Evolutionary conservation across 2,888 invertebrate genomes (phyloP).

Genomic region (Stenodera caucasica): DNA sequence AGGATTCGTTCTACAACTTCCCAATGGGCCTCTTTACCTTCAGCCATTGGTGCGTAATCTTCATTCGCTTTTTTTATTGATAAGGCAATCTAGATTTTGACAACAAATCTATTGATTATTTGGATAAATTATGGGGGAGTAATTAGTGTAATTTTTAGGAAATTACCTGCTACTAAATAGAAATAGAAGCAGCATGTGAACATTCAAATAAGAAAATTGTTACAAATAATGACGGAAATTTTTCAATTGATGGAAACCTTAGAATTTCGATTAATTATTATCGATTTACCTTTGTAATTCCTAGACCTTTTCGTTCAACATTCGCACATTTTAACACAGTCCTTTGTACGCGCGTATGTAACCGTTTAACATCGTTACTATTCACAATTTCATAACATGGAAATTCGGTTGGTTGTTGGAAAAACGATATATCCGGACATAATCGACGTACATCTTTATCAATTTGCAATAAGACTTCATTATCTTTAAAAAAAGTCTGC

Average conservation of each 20-base stretch:
- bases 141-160: slow-evolving; percentile 2
- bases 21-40: slow-evolving; percentile 97
- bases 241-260: not conserved
- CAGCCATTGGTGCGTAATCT: slow-evolving; percentile 82
- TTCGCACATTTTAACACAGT: slow-evolving; percentile 84
- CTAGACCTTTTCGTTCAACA: slow-evolving; percentile 84
- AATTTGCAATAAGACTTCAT: slow-evolving; percentile 95
- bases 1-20: slow-evolving; percentile 96
- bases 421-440: slow-evolving; percentile 97
- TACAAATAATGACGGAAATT: not conserved
- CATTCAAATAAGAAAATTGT: slow-evolving; percentile 17
- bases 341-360: slow-evolving; percentile 87
- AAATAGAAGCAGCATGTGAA: slow-evolving; percentile 36
- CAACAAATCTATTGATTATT: not conserved
- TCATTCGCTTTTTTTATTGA: slow-evolving; percentile 75
- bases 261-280: not conserved
- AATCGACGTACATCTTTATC: slow-evolving; percentile 95
- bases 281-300: slow-evolving; percentile 77
- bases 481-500: slow-evolving; percentile 95
- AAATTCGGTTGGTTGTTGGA: slow-evolving; percentile 91
- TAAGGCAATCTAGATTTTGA: slow-evolving; percentile 63
- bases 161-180: slow-evolving; percentile 43
- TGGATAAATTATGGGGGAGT: too few relatives aligned
- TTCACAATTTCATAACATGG: slow-evolving; percentile 82
- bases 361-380: slow-evolving; percentile 77